Percentiles rank a stretch among this genome's conserved stretches.
phyloP scores from a whole-genome alignment of 2,113 vertebrate genomes.

The Reinhardtius hippoglossoides region DNA sequence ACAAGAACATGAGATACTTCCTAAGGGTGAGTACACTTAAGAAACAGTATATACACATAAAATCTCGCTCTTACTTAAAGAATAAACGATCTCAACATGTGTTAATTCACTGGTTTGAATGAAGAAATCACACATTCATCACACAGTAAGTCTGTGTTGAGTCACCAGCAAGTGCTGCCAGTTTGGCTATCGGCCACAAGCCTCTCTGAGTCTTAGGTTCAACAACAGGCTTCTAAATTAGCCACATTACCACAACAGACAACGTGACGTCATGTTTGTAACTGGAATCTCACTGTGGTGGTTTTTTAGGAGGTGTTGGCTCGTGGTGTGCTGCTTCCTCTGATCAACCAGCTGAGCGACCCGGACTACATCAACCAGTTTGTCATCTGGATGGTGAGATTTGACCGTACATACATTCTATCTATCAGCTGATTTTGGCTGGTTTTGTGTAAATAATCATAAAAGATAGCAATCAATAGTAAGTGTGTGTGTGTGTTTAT shows the following conservation, averaged over 20 bases:
- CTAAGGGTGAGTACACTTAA: slow-evolving; percentile 87
- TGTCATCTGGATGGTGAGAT: slow-evolving; percentile 98
- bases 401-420: not conserved
- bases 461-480: not conserved
- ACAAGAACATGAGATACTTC: slow-evolving; percentile 99
- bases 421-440: no score
- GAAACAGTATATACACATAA: not conserved
- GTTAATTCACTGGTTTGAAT: no score
- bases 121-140: not conserved
- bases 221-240: no score
- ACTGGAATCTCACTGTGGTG: slow-evolving; percentile 17
- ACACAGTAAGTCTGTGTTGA: slow-evolving; percentile 14
- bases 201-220: not conserved
- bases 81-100: not conserved
- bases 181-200: not conserved
- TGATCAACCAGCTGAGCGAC: slow-evolving; percentile 99
- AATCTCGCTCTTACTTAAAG: not conserved
- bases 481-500: slow-evolving; percentile 34
- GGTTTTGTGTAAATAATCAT: not conserved
- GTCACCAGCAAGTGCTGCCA: not conserved
- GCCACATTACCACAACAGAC: no score
- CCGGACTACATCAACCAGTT: slow-evolving; percentile 99
- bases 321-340: slow-evolving; percentile 95
- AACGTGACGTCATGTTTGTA: not conserved
- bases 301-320: slow-evolving; percentile 91